These are phyloP conservation scores for Boleophthalmus pectinirostris DNA, from an alignment of 2,113 vertebrate genomes.

Conservation along the genomic window DNA sequence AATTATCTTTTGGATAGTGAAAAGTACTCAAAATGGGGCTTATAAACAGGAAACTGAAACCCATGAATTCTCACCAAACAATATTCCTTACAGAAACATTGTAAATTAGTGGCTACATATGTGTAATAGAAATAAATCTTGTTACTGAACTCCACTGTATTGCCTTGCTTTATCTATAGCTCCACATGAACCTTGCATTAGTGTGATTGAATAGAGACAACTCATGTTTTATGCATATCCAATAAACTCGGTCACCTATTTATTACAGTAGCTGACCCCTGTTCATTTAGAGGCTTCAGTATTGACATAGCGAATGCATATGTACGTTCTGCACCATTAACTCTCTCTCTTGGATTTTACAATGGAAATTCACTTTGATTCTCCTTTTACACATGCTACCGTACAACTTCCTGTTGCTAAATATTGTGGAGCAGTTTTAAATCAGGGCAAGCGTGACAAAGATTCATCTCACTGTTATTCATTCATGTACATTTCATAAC, in stretches of 20 bases:
- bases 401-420: background rate
- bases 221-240: constrained; percentile 9
- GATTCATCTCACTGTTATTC: too few relatives aligned
- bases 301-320: background rate
- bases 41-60: background rate
- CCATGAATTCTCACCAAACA: background rate
- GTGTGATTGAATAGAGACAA: constrained; percentile 7
- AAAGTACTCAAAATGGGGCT: background rate
- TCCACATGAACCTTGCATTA: background rate
- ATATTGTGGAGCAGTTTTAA: background rate
- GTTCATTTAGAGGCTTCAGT: background rate
- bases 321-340: background rate
- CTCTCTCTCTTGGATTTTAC: background rate
- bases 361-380: background rate
- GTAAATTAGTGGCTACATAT: background rate
- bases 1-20: background rate
- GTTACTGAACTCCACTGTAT: background rate
- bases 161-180: background rate
- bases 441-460: background rate
- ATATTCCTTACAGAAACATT: background rate
- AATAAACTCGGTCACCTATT: constrained; percentile 6
- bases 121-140: background rate
- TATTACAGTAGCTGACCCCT: constrained; percentile 1
- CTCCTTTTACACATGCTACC: background rate
- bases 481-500: too few relatives aligned